These are phyloP conservation scores for Luscinia megarhynchos DNA, from an alignment of 2,797 vertebrate species.

Conservation along the genomic window DNA sequence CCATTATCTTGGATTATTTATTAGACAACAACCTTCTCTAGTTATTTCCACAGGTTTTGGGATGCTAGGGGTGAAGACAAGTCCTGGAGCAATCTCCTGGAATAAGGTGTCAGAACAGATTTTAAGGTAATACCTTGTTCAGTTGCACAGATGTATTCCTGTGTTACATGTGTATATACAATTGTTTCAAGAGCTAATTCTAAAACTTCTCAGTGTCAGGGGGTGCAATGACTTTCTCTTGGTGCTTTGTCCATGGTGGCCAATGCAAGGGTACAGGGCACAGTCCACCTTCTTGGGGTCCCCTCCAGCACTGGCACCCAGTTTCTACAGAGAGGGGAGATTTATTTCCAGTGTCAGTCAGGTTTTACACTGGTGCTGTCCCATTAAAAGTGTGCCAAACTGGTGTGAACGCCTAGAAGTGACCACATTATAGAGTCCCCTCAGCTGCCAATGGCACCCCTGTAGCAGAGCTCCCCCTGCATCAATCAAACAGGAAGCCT, in stretches of 20 bases:
- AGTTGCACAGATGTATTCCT: neutral
- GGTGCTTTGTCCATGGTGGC: accelerated
- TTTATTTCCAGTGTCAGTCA: neutral
- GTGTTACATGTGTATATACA: neutral
- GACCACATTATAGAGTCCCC: neutral
- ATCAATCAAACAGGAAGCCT: neutral
- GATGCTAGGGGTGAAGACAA: neutral
- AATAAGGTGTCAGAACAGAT: neutral
- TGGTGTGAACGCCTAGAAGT: neutral
- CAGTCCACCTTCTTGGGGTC: neutral
- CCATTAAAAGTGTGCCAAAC: neutral
- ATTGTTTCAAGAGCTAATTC: neutral
- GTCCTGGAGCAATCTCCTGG: neutral
- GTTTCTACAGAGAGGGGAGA: neutral
- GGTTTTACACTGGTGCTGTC: neutral
- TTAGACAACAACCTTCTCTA: neutral
- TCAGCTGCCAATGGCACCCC: neutral
- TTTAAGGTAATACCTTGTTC: neutral
- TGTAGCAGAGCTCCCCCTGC: neutral
- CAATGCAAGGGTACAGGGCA: neutral
- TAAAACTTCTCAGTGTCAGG: neutral
- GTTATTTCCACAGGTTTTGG: neutral
- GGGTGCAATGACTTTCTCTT: neutral
- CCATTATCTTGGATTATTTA: neutral
- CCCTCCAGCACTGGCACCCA: neutral